phyloP scores from a whole-genome alignment of 2,113 vertebrate genomes.

The Corynorhinus townsendii region DNA sequence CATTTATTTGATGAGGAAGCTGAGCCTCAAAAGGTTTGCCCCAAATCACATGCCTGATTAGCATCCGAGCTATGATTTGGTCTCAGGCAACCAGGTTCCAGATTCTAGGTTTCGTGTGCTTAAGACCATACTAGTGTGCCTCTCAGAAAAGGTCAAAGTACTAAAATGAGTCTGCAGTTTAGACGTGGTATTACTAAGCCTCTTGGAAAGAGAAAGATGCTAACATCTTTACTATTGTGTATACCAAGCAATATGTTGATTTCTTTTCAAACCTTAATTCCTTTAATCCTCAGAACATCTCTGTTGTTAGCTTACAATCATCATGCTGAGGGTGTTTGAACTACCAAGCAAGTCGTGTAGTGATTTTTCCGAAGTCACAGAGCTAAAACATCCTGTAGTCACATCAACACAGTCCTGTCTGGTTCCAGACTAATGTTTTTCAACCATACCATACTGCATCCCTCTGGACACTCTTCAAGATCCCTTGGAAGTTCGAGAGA shows the following conservation, averaged over 20 bases:
- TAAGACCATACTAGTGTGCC: background rate
- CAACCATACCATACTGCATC: background rate
- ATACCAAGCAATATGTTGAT: background rate
- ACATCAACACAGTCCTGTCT: background rate
- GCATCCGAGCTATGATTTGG: background rate
- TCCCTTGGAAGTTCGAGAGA: background rate
- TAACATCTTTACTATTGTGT: background rate
- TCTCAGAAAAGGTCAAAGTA: background rate
- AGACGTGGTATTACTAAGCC: background rate
- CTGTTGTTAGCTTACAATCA: background rate
- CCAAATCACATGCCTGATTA: background rate
- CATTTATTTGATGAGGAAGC: background rate
- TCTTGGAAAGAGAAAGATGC: background rate
- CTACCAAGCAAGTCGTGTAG: background rate
- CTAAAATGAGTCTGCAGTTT: background rate
- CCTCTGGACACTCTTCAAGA: background rate
- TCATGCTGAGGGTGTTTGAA: background rate
- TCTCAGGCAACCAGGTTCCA: background rate
- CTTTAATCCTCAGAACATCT: background rate
- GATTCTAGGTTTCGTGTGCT: background rate
- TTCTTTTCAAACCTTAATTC: background rate
- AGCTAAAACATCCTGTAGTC: background rate
- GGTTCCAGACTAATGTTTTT: background rate
- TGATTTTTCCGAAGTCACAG: background rate
- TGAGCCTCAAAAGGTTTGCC: background rate